Evolutionary conservation across 2,888 invertebrate species (phyloP).

Genomic region (Athripsodes cinereus): DNA sequence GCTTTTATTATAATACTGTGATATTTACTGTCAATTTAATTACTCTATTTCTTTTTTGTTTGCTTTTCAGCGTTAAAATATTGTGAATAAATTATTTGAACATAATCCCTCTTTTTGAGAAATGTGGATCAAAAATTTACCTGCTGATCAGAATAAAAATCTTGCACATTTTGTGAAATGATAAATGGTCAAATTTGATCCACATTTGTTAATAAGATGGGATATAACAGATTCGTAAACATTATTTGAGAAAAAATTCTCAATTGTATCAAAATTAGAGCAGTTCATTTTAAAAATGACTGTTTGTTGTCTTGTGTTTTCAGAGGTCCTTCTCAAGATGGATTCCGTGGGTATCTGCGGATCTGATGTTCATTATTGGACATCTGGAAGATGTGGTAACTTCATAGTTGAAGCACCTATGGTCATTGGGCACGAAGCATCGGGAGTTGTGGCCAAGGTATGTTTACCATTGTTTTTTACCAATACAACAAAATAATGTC

Average conservation of each 20-base stretch:
- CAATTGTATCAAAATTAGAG: neutral
- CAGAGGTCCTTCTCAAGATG: slow-evolving; percentile 85
- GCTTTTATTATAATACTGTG: too few species aligned
- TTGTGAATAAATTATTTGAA: too few species aligned
- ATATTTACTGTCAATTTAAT: too few species aligned
- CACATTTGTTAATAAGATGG: too few species aligned
- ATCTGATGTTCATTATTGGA: slow-evolving; percentile 90
- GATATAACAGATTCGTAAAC: neutral
- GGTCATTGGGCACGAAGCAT: slow-evolving; percentile 93
- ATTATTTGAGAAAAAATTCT: neutral
- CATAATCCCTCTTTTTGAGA: too few species aligned
- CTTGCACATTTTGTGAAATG: too few species aligned
- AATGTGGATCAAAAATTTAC: too few species aligned
- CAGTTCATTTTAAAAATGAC: neutral
- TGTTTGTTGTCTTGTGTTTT: slow-evolving; percentile 6
- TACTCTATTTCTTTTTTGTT: too few species aligned
- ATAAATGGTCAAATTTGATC: too few species aligned
- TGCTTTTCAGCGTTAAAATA: too few species aligned
- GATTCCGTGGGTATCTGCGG: slow-evolving; percentile 96
- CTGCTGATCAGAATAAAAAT: too few species aligned
- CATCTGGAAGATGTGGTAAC: slow-evolving; percentile 76
- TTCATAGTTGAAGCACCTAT: slow-evolving; percentile 84
- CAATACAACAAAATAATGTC: too few species aligned
- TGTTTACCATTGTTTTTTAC: neutral
- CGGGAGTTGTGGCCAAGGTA: slow-evolving; percentile 71